Evolutionary conservation across 2,113 vertebrate species (phyloP).

Genomic region (Pheucticus melanocephalus): DNA sequence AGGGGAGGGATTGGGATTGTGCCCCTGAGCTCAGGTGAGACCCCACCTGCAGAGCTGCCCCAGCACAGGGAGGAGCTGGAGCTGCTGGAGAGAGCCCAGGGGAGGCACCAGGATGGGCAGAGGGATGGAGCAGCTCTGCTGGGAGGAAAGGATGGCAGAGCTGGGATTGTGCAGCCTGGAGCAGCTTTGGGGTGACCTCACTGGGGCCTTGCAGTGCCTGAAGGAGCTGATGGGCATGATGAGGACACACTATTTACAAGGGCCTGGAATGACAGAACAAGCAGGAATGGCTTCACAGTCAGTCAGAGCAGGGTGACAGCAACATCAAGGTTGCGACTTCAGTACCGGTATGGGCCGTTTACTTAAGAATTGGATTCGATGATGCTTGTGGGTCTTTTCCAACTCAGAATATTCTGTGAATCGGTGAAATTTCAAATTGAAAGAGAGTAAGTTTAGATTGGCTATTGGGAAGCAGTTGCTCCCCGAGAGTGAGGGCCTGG

Average conservation of each 20-base stretch:
- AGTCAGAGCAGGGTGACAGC: neutral
- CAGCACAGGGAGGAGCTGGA: neutral
- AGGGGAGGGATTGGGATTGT: neutral
- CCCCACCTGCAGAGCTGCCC: neutral
- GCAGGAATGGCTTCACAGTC: neutral
- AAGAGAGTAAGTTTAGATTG: neutral
- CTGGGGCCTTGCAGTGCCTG: accelerated
- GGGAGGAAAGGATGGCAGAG: neutral
- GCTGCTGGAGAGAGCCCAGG: neutral
- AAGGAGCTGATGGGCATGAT: neutral
- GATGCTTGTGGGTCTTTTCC: neutral
- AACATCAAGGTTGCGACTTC: neutral
- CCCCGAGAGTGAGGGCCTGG: neutral
- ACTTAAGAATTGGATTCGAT: neutral
- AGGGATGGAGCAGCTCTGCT: neutral
- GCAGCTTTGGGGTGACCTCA: neutral
- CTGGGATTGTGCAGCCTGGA: neutral
- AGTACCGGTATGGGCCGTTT: neutral
- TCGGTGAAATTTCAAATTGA: neutral
- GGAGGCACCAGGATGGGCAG: neutral
- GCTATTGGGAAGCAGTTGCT: neutral
- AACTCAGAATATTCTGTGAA: neutral
- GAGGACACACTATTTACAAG: neutral
- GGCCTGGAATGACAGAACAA: neutral
- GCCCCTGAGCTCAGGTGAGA: neutral